Percentiles rank a stretch among this genome's conserved stretches.
phyloP scores from a whole-genome alignment of 1,140 invertebrate species.

The Phocides pigmalion region DNA sequence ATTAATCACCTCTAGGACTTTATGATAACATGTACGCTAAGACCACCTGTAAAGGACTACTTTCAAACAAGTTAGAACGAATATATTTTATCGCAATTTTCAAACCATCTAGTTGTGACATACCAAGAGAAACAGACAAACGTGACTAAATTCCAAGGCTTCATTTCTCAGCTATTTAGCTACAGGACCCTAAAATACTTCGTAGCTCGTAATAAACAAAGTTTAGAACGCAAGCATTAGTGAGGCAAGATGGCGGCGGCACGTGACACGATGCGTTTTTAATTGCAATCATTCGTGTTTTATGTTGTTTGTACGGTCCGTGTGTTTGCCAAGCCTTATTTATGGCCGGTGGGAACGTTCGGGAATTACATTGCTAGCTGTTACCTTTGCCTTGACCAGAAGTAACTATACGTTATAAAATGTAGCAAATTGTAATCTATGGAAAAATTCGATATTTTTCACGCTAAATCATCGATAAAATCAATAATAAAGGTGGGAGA shows the following conservation, averaged over 20 bases:
- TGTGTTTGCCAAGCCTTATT: slow-evolving; percentile 75
- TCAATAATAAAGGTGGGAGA: too few species aligned
- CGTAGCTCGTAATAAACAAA: slow-evolving; percentile 15
- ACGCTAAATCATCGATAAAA: too few species aligned
- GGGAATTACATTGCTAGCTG: slow-evolving; percentile 52
- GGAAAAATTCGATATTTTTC: neutral
- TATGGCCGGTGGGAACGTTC: slow-evolving; percentile 74
- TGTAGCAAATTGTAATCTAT: neutral
- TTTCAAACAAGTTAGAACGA: too few species aligned
- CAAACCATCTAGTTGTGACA: too few species aligned
- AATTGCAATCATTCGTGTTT: slow-evolving; percentile 82
- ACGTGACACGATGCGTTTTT: slow-evolving; percentile 80
- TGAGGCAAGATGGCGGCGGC: slow-evolving; percentile 67
- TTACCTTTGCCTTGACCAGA: slow-evolving; percentile 6
- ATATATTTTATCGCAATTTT: too few species aligned
- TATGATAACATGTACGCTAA: too few species aligned
- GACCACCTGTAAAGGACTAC: too few species aligned
- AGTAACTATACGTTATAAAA: too few species aligned
- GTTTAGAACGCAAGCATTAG: slow-evolving; percentile 29
- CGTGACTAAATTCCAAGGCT: too few species aligned
- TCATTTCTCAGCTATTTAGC: too few species aligned
- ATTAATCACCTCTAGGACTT: too few species aligned
- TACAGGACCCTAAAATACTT: neutral
- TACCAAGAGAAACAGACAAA: too few species aligned
- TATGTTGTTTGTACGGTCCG: slow-evolving; percentile 79